Conservation (phyloP, 2,888 invertebrate genomes). For the Brachyptera putata region DNA sequence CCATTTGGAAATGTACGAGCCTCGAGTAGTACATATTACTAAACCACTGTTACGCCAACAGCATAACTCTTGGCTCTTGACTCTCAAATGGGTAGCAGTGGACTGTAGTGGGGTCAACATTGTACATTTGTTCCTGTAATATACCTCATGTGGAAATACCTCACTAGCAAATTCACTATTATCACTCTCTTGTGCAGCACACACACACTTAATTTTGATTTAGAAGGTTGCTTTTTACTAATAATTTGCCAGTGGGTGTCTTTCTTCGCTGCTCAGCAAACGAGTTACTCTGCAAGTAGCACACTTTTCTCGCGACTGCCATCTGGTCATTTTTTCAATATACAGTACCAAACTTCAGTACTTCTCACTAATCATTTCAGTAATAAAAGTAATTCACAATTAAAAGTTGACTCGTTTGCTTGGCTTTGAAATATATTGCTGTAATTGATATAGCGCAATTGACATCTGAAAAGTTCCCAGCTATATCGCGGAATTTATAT, state of each 20-base stretch:
- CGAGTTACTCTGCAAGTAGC: conserved; percentile 1
- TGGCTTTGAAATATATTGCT: conserved; percentile 31
- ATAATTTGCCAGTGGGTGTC: conserved; percentile 23
- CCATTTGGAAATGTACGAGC: conserved; percentile 14
- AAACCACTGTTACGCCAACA: too few relatives aligned
- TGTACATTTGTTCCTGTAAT: conserved; percentile 23
- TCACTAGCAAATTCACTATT: conserved; percentile 30
- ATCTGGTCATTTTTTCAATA: neutral
- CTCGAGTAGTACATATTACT: too few relatives aligned
- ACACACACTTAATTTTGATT: conserved; percentile 25
- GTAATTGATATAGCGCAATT: conserved; percentile 25
- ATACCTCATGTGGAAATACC: conserved; percentile 25
- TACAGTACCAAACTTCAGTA: neutral
- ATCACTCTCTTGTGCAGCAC: conserved; percentile 26
- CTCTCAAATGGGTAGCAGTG: conserved; percentile 14
- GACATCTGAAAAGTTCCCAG: conserved; percentile 11
- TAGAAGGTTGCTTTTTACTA: conserved; percentile 27
- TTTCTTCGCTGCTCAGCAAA: conserved; percentile 16
- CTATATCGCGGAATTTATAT: conserved; percentile 26
- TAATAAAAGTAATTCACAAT: neutral
- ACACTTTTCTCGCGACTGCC: neutral
- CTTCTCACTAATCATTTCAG: neutral
- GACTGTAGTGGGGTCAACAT: conserved; percentile 22
- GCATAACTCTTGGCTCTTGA: neutral
- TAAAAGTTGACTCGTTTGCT: conserved; percentile 21